phyloP scores from a whole-genome alignment of 2,797 vertebrate species.

The Phataginus tricuspis region DNA sequence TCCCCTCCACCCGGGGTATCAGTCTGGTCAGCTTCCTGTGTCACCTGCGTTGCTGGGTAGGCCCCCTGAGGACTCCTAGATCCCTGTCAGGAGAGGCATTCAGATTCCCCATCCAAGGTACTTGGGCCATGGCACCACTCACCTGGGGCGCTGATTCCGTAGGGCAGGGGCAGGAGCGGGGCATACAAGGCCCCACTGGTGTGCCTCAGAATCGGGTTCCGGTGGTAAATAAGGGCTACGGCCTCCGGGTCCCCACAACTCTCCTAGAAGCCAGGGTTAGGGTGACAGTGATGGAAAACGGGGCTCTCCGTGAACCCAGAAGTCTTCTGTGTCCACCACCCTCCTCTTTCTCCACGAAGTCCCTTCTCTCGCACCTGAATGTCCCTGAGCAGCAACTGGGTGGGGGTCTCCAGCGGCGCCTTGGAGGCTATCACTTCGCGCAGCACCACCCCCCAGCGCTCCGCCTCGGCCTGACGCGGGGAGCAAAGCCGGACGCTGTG shows the following conservation, averaged over 20 bases:
- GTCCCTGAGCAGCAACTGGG: slow-evolving; percentile 95
- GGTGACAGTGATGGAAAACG: background rate
- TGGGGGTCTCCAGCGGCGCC: slow-evolving; percentile 94
- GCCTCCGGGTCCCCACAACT: slow-evolving; percentile 92
- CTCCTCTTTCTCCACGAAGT: background rate
- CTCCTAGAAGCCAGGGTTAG: slow-evolving; percentile 86
- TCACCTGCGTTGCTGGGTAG: background rate
- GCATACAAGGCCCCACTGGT: slow-evolving; percentile 94
- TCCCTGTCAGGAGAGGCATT: background rate
- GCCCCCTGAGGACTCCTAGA: background rate
- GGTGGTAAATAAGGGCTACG: slow-evolving; percentile 95
- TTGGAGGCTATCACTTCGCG: slow-evolving; percentile 96
- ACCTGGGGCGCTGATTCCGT: slow-evolving; percentile 93
- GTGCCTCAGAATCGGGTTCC: slow-evolving; percentile 96
- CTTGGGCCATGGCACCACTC: slow-evolving; percentile 76
- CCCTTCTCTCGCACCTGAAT: slow-evolving; percentile 89
- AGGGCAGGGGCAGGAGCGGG: slow-evolving; percentile 95
- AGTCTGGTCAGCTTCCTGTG: background rate
- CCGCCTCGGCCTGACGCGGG: slow-evolving; percentile 94
- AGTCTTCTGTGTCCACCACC: background rate
- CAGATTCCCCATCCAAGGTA: background rate
- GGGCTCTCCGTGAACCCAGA: background rate
- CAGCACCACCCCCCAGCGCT: slow-evolving; percentile 95
- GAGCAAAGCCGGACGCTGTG: slow-evolving; percentile 95
- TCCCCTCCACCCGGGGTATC: background rate